Conservation (phyloP, 2,888 invertebrate species). For the Branchellion lobata region DNA sequence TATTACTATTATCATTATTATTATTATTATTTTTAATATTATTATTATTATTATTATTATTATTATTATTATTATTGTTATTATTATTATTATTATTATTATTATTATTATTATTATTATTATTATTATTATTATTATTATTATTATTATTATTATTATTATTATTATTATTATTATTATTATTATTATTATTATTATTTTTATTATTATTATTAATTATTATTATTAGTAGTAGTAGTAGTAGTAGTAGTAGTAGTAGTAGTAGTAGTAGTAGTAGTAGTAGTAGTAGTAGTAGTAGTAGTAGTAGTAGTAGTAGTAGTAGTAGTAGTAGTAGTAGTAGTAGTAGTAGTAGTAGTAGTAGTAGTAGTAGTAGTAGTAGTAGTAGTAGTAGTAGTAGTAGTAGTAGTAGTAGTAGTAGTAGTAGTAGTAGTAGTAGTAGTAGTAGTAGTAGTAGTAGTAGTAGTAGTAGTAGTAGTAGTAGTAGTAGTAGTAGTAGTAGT, state of each 20-base stretch:
- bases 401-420: constrained; percentile 46
- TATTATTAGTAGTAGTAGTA: no score
- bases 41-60: no score
- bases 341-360: constrained; percentile 45
- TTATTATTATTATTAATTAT: no score
- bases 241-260: constrained; percentile 4
- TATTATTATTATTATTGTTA: no score
- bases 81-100: no score
- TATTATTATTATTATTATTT: no score
- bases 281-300: constrained; percentile 40
- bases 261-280: constrained; percentile 33
- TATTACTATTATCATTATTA: no score
- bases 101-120: no score
- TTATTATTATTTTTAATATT: no score
- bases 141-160: no score
- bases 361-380: constrained; percentile 45
- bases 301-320: constrained; percentile 35
- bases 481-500: background rate
- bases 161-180: no score
- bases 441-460: background rate
- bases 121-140: no score
- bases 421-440: constrained; percentile 26
- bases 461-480: background rate
- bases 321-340: constrained; percentile 39
- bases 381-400: constrained; percentile 46